A percentile compares a stretch with the other conserved stretches of the same genome.
Conservation (phyloP, 2,113 vertebrate species). For the Austrofundulus limnaeus region DNA sequence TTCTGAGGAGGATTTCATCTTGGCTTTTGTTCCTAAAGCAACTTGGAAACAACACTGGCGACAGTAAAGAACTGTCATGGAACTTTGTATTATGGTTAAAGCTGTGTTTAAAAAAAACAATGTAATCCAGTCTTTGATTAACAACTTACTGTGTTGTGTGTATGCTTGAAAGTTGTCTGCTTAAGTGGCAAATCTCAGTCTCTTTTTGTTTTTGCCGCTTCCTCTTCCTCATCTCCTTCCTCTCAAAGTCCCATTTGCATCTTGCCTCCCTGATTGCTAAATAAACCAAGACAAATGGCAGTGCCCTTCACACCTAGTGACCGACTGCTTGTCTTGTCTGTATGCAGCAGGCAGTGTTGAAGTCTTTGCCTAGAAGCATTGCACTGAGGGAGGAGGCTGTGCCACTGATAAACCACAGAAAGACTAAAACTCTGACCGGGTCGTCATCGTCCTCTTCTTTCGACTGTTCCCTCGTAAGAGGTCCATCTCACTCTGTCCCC, state of each 20-base stretch:
- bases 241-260: constrained; percentile 29
- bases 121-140: no score
- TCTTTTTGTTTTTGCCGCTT: no score
- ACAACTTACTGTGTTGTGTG: no score
- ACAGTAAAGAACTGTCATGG: background rate
- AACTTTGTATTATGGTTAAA: no score
- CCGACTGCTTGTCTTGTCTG: constrained; percentile 50
- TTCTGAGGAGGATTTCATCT: background rate
- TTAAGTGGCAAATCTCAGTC: background rate
- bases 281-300: constrained; percentile 53
- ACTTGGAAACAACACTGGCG: background rate
- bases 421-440: constrained; percentile 6
- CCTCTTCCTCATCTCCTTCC: constrained; percentile 13
- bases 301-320: constrained; percentile 49
- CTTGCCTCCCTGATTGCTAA: constrained; percentile 45
- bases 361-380: constrained; percentile 36
- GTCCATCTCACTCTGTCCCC: no score
- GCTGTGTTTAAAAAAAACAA: no score
- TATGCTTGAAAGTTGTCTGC: no score
- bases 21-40: background rate
- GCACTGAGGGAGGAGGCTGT: constrained; percentile 49
- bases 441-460: no score
- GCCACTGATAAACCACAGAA: background rate
- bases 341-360: constrained; percentile 40
- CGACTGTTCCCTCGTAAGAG: no score